phyloP scores from a whole-genome alignment of 2,797 vertebrate genomes.

The Eupleurogrammus muticus region DNA sequence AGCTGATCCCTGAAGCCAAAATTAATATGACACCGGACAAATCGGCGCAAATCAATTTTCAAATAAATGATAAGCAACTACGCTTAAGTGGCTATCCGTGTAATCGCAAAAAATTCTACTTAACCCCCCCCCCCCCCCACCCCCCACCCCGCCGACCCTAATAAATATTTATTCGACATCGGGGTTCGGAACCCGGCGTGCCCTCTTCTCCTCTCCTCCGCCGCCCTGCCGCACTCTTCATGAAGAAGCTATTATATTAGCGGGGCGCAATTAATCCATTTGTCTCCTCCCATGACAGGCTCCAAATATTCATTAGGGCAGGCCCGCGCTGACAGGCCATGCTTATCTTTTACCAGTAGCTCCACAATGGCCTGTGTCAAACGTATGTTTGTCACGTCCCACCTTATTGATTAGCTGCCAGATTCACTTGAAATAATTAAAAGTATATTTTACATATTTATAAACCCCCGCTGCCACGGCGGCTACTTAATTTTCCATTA shows the following conservation, averaged over 20 bases:
- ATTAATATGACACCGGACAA: constrained; percentile 80
- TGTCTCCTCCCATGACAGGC: constrained; percentile 85
- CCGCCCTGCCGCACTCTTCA: constrained; percentile 74
- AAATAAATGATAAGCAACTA: constrained; percentile 86
- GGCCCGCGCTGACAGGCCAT: constrained; percentile 86
- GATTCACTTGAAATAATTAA: constrained; percentile 90
- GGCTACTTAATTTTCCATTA: constrained; percentile 86
- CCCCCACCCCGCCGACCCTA: too few species aligned
- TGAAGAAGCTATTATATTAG: constrained; percentile 90
- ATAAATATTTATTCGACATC: constrained; percentile 90
- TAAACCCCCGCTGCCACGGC: constrained; percentile 83
- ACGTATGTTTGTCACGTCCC: constrained; percentile 84
- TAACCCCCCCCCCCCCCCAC: too few species aligned
- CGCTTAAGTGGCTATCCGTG: constrained; percentile 85
- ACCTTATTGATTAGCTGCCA: constrained; percentile 87
- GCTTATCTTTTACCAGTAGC: constrained; percentile 84
- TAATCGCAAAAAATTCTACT: constrained; percentile 88
- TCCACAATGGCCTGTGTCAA: constrained; percentile 84
- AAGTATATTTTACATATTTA: constrained; percentile 90
- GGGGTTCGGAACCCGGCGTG: constrained; percentile 82
- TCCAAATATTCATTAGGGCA: constrained; percentile 85
- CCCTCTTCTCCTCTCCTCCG: constrained; percentile 39
- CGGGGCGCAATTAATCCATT: constrained; percentile 87
- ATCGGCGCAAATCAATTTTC: constrained; percentile 84
- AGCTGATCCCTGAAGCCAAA: constrained; percentile 61